These are phyloP conservation scores for Yoshiicerus persimilis DNA, from an alignment of 1,140 invertebrate genomes.

Conservation along the genomic window DNA sequence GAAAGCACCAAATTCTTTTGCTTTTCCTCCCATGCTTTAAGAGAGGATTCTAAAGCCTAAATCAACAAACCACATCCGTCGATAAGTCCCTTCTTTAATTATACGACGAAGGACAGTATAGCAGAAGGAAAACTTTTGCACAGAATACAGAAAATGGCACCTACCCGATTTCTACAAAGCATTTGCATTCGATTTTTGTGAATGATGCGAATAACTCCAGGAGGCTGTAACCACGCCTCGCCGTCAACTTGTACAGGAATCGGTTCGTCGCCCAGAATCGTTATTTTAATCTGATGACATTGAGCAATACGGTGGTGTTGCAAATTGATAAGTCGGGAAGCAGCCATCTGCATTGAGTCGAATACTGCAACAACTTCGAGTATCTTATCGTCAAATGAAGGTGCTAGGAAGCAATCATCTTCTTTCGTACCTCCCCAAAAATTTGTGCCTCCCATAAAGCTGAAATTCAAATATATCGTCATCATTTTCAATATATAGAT, in stretches of 20 bases:
- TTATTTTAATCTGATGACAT: constrained; percentile 92
- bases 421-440: constrained; percentile 94
- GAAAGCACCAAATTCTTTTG: constrained; percentile 57
- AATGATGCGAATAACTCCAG: constrained; percentile 90
- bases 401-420: constrained; percentile 82
- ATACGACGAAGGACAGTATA: not conserved
- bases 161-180: constrained; percentile 82
- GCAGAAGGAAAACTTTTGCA: not conserved
- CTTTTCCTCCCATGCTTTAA: constrained; percentile 92
- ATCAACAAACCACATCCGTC: constrained; percentile 34
- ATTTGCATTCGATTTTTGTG: constrained; percentile 97
- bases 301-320: constrained; percentile 97
- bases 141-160: constrained; percentile 38
- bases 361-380: constrained; percentile 91
- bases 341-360: constrained; percentile 95
- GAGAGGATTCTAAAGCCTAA: constrained; percentile 79
- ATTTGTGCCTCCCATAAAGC: constrained; percentile 97
- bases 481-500: no score
- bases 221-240: constrained; percentile 97
- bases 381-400: constrained; percentile 89
- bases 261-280: constrained; percentile 72
- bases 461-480: constrained; percentile 59
- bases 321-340: constrained; percentile 88
- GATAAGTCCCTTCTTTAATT: no score
- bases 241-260: constrained; percentile 55